Evolutionary conservation across 2,113 vertebrate genomes (phyloP).

Genomic region (Scomber japonicus): DNA sequence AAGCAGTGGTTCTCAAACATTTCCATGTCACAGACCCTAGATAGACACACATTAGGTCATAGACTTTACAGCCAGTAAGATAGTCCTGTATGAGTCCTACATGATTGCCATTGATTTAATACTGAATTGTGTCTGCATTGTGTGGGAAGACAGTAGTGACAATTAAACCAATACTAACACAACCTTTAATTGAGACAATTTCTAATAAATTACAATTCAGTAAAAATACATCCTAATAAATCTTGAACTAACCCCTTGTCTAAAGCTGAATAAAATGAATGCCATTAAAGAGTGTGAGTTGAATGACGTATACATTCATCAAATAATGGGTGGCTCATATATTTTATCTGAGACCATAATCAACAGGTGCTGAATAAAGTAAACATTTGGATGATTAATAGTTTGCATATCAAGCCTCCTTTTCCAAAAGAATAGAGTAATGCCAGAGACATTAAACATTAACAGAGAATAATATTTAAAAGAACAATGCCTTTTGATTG

Average conservation of each 20-base stretch:
- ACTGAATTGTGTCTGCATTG: background rate
- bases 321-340: slow-evolving; percentile 35
- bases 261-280: slow-evolving; percentile 17
- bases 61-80: slow-evolving; percentile 23
- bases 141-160: too few relatives aligned
- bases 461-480: slow-evolving; percentile 61
- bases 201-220: background rate
- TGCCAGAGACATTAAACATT: slow-evolving; percentile 74
- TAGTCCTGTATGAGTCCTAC: slow-evolving; percentile 2
- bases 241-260: background rate
- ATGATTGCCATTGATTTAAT: slow-evolving; percentile 2
- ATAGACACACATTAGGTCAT: slow-evolving; percentile 31
- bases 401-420: slow-evolving; percentile 48
- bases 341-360: slow-evolving; percentile 43
- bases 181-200: background rate
- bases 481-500: slow-evolving; percentile 73
- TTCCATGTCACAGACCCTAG: slow-evolving; percentile 58
- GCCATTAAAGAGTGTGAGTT: slow-evolving; percentile 12
- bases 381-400: slow-evolving; percentile 73
- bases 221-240: too few relatives aligned
- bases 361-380: slow-evolving; percentile 67
- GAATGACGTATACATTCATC: slow-evolving; percentile 35
- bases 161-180: background rate
- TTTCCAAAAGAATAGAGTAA: slow-evolving; percentile 42
- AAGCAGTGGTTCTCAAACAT: slow-evolving; percentile 59